Base-by-base conservation (phyloP, 2,888 invertebrate genomes). In the Noctuana brunneofusca region DNA sequence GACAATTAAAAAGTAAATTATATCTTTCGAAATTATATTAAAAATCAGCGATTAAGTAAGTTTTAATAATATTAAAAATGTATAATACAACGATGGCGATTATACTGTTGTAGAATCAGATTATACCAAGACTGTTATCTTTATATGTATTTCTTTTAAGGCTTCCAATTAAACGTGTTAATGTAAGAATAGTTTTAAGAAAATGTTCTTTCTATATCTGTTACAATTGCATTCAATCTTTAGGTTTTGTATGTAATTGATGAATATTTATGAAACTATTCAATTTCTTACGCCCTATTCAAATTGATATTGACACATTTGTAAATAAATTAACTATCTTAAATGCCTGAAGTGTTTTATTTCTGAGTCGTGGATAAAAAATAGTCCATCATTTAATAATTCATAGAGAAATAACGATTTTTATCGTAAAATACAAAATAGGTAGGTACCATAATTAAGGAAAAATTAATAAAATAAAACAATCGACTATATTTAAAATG, bases 401-500 rank as follows among this genome's bases (percentile, higher is more conserved):
- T n/a, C n/a, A 3, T 5, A 24, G 5, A 24, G 24, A 24, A 24
- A 24, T 4, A 1, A 24, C 24, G 24, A 5, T 3, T 30, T 30
- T 30, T 30, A 9, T 30, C 5, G 30, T 30, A 30, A 30, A 30
- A 30, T 30, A 30, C 9, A 30, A 8, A 30, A 30, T 9, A n/a
- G n/a, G n/a, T n/a, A n/a, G n/a, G n/a, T n/a, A n/a, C n/a, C n/a
- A n/a, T n/a, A 6, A 30, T 8, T 0, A 24, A 5, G 24, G 24
- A 24, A 24, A 3, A 32, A 14, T 38, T 0, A 14, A 5, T 5
- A 14, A 22, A 59, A 69, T 63, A 70, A 76, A 76, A 72, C 68
- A 65, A 56, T 3, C 0, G 3, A 5, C 52, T 68, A 67, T 78
- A 76, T 73, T 79, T 80, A 79, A 81, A 82, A 81, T 75, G 81